phyloP scores from a whole-genome alignment of 2,113 vertebrate genomes.

The Puffinus mauretanicus region DNA sequence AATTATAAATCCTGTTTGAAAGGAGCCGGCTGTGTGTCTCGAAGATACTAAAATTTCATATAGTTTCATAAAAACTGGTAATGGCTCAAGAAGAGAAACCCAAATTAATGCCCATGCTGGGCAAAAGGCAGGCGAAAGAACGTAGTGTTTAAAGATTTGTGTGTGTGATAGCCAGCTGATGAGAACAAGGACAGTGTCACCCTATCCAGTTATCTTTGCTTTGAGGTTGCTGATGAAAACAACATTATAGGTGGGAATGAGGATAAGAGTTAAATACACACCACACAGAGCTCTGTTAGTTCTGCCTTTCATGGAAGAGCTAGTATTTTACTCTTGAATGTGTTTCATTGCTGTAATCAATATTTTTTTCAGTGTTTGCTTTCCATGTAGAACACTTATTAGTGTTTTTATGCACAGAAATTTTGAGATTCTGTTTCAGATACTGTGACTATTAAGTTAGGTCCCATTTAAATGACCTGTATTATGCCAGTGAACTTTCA shows the following conservation, averaged over 20 bases:
- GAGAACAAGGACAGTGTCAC: neutral
- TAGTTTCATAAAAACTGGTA: neutral
- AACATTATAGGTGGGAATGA: accelerated
- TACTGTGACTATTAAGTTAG: neutral
- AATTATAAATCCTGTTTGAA: neutral
- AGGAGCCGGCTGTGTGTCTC: neutral
- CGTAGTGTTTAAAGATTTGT: neutral
- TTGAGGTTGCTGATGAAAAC: neutral
- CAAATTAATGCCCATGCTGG: neutral
- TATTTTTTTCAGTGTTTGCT: neutral
- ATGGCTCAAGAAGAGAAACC: neutral
- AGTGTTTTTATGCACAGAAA: neutral
- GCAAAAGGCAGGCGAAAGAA: neutral
- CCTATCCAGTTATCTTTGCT: neutral
- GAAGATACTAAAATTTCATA: neutral
- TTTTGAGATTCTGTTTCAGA: neutral
- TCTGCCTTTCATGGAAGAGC: neutral
- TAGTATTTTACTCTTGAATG: neutral
- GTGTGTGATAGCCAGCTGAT: neutral
- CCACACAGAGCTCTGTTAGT: neutral
- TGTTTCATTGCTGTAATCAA: neutral
- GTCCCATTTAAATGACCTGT: neutral
- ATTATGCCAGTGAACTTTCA: neutral
- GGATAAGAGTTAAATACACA: neutral
- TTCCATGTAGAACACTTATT: neutral